Conservation (phyloP, 2,113 vertebrate species). For the Vanacampus margaritifer region DNA sequence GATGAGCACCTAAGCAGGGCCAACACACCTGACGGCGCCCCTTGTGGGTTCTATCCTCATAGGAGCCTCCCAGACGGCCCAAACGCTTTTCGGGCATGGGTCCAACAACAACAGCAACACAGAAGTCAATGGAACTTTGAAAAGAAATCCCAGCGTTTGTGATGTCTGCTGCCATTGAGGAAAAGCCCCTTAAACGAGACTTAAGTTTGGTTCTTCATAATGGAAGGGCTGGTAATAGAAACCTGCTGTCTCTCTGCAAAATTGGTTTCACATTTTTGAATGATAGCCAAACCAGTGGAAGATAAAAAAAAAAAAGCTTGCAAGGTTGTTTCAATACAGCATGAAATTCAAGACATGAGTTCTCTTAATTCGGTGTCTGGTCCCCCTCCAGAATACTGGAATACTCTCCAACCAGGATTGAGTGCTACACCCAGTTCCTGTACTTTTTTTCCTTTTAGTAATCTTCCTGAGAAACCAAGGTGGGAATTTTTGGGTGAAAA, state of each 20-base stretch:
- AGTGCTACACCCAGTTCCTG: constrained; percentile 55
- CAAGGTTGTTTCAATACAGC: constrained; percentile 51
- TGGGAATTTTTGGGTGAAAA: constrained; percentile 53
- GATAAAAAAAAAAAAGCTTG: constrained; percentile 26
- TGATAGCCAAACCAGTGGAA: constrained; percentile 52
- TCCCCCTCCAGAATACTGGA: constrained; percentile 29
- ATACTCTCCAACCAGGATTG: constrained; percentile 28
- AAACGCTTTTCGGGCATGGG: constrained; percentile 28
- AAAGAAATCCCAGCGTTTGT: constrained; percentile 57
- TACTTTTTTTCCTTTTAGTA: constrained; percentile 31
- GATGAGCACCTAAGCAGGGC: constrained; percentile 25
- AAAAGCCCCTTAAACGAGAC: constrained; percentile 55
- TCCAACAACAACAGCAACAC: constrained; percentile 58
- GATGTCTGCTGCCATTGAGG: constrained; percentile 47
- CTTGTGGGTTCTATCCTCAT: constrained; percentile 22
- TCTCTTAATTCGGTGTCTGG: constrained; percentile 41
- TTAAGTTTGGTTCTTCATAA: constrained; percentile 53
- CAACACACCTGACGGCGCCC: constrained; percentile 52
- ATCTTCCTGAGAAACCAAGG: constrained; percentile 72
- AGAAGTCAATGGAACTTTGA: constrained; percentile 52
- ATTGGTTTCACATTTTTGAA: constrained; percentile 58
- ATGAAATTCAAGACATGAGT: constrained; percentile 53
- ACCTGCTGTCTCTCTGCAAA: constrained; percentile 53
- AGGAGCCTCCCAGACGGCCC: constrained; percentile 37
- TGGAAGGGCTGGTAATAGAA: constrained; percentile 53